Percentiles rank a stretch among this genome's conserved stretches.
These are phyloP conservation scores for Uropetala carovei DNA, from an alignment of 2,888 invertebrate genomes.

Conservation along the genomic window DNA sequence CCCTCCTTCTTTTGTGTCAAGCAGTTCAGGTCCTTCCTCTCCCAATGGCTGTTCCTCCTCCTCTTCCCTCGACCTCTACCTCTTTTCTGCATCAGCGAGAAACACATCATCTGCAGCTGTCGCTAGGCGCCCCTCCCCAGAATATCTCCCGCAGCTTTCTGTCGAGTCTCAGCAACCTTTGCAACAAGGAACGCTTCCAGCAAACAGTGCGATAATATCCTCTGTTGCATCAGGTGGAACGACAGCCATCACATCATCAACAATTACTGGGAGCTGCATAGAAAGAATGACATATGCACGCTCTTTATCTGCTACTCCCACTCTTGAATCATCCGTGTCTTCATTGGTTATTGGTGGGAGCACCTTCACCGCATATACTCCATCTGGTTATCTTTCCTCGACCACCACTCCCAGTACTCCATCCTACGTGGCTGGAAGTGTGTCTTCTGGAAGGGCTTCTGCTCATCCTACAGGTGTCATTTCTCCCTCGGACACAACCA, in stretches of 20 bases:
- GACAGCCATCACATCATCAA: neutral
- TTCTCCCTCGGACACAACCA: conserved; percentile 29
- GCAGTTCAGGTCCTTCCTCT: conserved; percentile 84
- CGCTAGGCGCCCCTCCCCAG: conserved; percentile 10
- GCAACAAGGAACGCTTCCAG: conserved; percentile 10
- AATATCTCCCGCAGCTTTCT: conserved; percentile 39
- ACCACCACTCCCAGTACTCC: conserved; percentile 47
- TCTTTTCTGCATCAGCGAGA: conserved; percentile 57
- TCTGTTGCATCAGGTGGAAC: neutral
- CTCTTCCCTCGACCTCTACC: conserved; percentile 58
- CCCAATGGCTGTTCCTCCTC: conserved; percentile 81
- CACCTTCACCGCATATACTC: conserved; percentile 37
- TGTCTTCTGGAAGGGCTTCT: neutral
- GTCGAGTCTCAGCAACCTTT: conserved; percentile 4
- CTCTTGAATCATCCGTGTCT: conserved; percentile 22
- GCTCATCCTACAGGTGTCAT: neutral
- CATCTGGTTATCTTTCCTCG: conserved; percentile 26
- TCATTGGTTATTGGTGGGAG: conserved; percentile 39
- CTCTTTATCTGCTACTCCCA: conserved; percentile 30
- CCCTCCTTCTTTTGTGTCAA: conserved; percentile 88
- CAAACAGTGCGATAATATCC: neutral
- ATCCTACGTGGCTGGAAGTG: conserved; percentile 44
- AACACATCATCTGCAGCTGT: conserved; percentile 17
- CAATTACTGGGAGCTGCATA: neutral
- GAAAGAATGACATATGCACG: conserved; percentile 40